These are phyloP conservation scores for Chromis chromis DNA, from an alignment of 2,797 vertebrate species.

Conservation along the genomic window DNA sequence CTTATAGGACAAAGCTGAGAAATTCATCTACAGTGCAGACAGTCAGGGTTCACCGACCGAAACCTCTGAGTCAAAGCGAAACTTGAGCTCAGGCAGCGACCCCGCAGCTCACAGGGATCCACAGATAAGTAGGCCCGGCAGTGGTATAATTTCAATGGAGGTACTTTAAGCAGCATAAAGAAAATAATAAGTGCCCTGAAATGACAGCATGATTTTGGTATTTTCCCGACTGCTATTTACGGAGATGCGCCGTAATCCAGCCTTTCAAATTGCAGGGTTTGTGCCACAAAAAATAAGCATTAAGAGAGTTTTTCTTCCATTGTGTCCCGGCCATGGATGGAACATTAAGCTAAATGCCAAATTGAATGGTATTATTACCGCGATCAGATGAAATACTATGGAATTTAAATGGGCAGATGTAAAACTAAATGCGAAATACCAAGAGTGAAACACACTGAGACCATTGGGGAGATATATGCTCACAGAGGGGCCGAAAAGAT, in stretches of 20 bases:
- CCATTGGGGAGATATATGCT: slow-evolving; percentile 13
- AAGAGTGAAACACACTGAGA: slow-evolving; percentile 7
- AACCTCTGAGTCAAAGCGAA: slow-evolving; percentile 24
- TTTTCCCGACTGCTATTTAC: slow-evolving; percentile 66
- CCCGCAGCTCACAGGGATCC: not conserved
- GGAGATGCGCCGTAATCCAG: slow-evolving; percentile 54
- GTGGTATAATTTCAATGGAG: slow-evolving; percentile 46
- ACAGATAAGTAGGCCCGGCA: slow-evolving; percentile 13
- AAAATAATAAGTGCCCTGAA: slow-evolving; percentile 50
- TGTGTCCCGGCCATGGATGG: slow-evolving; percentile 46
- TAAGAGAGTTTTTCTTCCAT: slow-evolving; percentile 62
- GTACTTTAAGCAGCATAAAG: slow-evolving; percentile 48
- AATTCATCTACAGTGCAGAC: slow-evolving; percentile 47
- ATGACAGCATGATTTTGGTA: slow-evolving; percentile 37
- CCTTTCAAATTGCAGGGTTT: slow-evolving; percentile 69
- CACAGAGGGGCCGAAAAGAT: slow-evolving; percentile 9
- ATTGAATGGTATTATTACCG: slow-evolving; percentile 54
- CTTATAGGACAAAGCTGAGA: slow-evolving; percentile 54
- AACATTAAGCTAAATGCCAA: slow-evolving; percentile 62
- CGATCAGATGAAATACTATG: slow-evolving; percentile 53
- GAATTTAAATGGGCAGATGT: slow-evolving; percentile 58
- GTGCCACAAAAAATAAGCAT: slow-evolving; percentile 58
- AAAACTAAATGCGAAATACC: slow-evolving; percentile 24
- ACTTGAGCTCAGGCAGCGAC: slow-evolving; percentile 13
- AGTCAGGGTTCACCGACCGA: not conserved